A percentile compares a stretch with the other conserved stretches of the same genome.
phyloP scores from a whole-genome alignment of 1,140 invertebrate genomes.

The Euglossa dilemma region DNA sequence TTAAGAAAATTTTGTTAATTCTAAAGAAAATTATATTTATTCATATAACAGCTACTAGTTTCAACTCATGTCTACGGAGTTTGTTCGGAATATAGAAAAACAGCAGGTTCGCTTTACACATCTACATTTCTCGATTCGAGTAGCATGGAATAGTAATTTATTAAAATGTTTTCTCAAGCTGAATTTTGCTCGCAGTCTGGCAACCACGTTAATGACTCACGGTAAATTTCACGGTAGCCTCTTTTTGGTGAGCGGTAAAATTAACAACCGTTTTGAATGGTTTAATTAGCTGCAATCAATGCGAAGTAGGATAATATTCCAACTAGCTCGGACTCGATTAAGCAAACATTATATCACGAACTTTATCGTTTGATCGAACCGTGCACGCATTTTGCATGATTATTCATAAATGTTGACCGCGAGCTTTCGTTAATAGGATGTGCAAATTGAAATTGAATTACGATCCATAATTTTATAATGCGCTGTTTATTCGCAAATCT shows the following conservation, averaged over 20 bases:
- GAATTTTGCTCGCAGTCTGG: neutral
- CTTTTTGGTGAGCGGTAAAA: neutral
- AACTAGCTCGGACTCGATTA: neutral
- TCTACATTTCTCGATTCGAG: neutral
- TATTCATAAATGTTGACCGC: conserved; percentile 22
- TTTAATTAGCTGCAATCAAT: conserved; percentile 27
- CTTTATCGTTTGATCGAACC: conserved; percentile 1
- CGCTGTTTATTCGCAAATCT: neutral
- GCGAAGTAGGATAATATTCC: neutral
- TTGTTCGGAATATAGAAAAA: too few relatives aligned
- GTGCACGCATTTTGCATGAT: neutral
- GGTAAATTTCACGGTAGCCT: neutral
- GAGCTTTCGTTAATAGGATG: neutral
- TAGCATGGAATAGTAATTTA: neutral
- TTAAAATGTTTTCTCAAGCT: neutral
- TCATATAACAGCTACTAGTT: too few relatives aligned
- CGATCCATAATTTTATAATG: neutral
- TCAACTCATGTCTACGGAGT: too few relatives aligned
- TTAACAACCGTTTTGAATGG: neutral
- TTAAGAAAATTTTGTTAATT: too few relatives aligned
- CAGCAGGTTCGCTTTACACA: neutral
- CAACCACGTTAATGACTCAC: neutral
- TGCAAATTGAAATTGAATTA: conserved; percentile 23
- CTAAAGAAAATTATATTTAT: too few relatives aligned
- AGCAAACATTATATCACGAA: conserved; percentile 17